phyloP scores from a whole-genome alignment of 2,888 invertebrate species.

The Brachypalpus laphriformis region DNA sequence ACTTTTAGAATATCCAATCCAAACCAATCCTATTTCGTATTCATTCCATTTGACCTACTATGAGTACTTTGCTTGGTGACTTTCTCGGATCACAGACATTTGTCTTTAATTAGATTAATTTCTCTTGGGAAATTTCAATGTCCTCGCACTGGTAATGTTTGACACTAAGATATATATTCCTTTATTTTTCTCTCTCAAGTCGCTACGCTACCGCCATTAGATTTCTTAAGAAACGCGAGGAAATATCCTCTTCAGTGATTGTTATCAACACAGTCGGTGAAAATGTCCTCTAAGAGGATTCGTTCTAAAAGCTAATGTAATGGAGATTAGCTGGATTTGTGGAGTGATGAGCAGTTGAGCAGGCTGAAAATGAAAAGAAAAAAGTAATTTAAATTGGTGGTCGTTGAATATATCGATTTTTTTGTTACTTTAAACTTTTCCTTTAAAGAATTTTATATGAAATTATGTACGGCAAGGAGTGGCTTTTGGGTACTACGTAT shows the following conservation, averaged over 20 bases:
- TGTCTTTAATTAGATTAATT: conserved; percentile 71
- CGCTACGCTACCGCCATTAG: neutral
- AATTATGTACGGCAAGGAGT: no score
- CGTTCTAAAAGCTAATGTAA: conserved; percentile 6
- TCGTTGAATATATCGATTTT: no score
- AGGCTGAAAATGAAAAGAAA: no score
- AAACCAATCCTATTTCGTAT: conserved; percentile 44
- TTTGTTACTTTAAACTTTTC: no score
- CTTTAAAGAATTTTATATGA: no score
- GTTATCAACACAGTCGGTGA: neutral
- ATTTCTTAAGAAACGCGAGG: neutral
- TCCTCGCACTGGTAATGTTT: conserved; percentile 7
- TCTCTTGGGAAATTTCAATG: conserved; percentile 66
- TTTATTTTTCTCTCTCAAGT: neutral
- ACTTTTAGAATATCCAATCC: conserved; percentile 7
- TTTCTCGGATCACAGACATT: conserved; percentile 52
- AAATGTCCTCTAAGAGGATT: conserved; percentile 2
- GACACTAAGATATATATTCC: neutral
- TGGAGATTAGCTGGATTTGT: conserved; percentile 26
- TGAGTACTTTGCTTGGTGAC: conserved; percentile 6
- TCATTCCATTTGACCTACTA: conserved; percentile 56
- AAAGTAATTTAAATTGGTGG: no score
- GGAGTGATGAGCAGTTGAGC: neutral
- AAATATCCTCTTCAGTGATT: neutral
- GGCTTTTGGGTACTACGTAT: no score